Evolutionary conservation across 1,140 invertebrate genomes (phyloP).

Genomic region (Dendroctonus ponderosae): DNA sequence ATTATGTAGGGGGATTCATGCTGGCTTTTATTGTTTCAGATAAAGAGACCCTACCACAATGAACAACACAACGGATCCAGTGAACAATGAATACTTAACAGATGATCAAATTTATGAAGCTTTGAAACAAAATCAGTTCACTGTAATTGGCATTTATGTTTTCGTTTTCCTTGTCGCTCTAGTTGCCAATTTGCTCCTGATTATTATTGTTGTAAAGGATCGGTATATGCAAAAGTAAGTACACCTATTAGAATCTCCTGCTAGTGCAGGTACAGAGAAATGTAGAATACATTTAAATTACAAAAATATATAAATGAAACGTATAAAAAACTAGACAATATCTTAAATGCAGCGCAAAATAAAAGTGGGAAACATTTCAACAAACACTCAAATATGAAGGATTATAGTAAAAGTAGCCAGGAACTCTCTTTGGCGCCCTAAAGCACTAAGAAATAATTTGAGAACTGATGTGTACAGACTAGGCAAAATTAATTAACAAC

Average conservation of each 20-base stretch:
- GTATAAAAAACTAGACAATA: too few species aligned
- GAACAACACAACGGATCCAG: not conserved
- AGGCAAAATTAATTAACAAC: too few species aligned
- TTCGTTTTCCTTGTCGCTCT: conserved; percentile 60
- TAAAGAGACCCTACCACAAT: not conserved
- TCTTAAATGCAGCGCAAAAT: too few species aligned
- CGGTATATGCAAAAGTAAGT: conserved; percentile 68
- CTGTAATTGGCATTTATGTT: conserved; percentile 62
- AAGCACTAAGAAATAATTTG: too few species aligned
- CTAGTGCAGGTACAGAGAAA: not conserved
- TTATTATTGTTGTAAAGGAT: conserved; percentile 66
- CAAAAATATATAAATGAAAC: too few species aligned
- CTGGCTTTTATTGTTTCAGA: not conserved
- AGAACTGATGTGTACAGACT: too few species aligned
- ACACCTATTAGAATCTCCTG: not conserved
- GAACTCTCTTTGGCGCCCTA: too few species aligned
- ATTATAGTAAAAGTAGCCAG: too few species aligned
- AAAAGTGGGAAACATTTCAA: too few species aligned
- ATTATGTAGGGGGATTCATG: too few species aligned
- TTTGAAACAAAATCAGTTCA: conserved; percentile 32
- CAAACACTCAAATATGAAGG: too few species aligned
- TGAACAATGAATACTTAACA: not conserved
- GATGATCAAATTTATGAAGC: conserved; percentile 8
- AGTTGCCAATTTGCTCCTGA: conserved; percentile 63
- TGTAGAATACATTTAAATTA: not conserved